Conservation (phyloP, 1,140 invertebrate species). For the Diabrotica virgifera region DNA sequence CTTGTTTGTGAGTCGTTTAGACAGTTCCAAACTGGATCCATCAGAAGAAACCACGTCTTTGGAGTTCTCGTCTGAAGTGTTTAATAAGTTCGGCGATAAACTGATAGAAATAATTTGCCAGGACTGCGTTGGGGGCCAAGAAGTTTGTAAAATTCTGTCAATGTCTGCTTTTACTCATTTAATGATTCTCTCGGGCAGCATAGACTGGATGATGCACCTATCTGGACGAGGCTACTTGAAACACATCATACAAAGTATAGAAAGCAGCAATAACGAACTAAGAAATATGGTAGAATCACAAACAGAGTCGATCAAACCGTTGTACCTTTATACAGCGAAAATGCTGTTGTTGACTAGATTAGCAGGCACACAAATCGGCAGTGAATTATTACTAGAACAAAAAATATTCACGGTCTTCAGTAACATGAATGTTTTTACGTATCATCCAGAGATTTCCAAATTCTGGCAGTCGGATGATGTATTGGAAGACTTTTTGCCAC, state of each 20-base stretch:
- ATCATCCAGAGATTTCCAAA: conserved; percentile 67
- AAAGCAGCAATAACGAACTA: conserved; percentile 71
- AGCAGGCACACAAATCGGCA: conserved; percentile 66
- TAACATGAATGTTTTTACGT: conserved; percentile 72
- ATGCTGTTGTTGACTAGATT: conserved; percentile 78
- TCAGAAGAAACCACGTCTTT: conserved; percentile 22
- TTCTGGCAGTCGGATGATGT: conserved; percentile 44
- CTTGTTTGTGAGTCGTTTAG: conserved; percentile 58
- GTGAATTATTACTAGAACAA: conserved; percentile 71
- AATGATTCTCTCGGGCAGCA: conserved; percentile 69
- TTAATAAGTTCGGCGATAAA: conserved; percentile 67
- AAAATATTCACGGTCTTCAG: conserved; percentile 72
- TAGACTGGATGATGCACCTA: conserved; percentile 72
- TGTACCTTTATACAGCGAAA: conserved; percentile 87
- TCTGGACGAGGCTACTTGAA: conserved; percentile 78
- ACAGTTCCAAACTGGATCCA: conserved; percentile 51
- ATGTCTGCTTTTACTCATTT: conserved; percentile 78
- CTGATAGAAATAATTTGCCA: conserved; percentile 79
- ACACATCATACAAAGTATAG: conserved; percentile 76
- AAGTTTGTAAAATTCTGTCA: conserved; percentile 85
- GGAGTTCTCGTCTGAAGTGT: conserved; percentile 31
- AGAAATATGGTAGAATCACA: conserved; percentile 65
- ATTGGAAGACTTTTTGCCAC: conserved; percentile 50
- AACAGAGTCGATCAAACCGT: conserved; percentile 66
- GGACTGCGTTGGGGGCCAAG: conserved; percentile 83